Base-by-base conservation (phyloP, 2,797 vertebrate genomes). In the Amblyopsis hoosieri region DNA sequence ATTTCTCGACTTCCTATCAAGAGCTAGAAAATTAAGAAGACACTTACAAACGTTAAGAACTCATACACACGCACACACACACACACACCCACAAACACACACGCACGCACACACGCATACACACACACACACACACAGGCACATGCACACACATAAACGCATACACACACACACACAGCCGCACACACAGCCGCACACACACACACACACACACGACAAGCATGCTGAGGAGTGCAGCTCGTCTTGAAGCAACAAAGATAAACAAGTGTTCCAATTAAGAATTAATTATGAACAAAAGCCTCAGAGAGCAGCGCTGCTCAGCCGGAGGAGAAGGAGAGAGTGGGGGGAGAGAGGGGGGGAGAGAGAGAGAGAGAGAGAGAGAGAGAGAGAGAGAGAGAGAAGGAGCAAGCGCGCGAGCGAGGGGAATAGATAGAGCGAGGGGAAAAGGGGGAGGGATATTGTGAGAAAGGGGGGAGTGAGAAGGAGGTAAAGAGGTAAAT, bases 211-310 rank as follows among this genome's bases (percentile, higher is more conserved):
- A 56, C 29, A 14, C 54, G 3, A 33, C 29, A 33, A 1, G 2
- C 12, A 3, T 13, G 11, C 2, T 63, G 82, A 76, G 76, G 76
- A 72, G 78, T 69, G 49, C 66, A 75, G 76, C 75, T 78, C 77
- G 58, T 87, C 78, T 83, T 86, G 74, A 81, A 86, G 84, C 80
- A 87, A 87, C 78, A 86, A 85, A 90, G 80, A 89, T 77, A 88
- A 90, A 89, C 87, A 87, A 85, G 83, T 87, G 83, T 86, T 87
- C 80, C 75, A 88, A 87, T 91, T 90, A 91, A 87, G 83, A 85
- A 90, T 90, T 85, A 89, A 90, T 87, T 88, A 76, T 70, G 72
- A 1, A 69, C 74, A 62, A 74, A 83, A 79, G 75, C 69, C 78
- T 67, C 45, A 2, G 71, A 81, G 62, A 72, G 72, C 79, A 67